Percentiles rank a stretch among this genome's conserved stretches.
These are phyloP conservation scores for Agriopis marginaria DNA, from an alignment of 2,888 invertebrate genomes.

Conservation along the genomic window DNA sequence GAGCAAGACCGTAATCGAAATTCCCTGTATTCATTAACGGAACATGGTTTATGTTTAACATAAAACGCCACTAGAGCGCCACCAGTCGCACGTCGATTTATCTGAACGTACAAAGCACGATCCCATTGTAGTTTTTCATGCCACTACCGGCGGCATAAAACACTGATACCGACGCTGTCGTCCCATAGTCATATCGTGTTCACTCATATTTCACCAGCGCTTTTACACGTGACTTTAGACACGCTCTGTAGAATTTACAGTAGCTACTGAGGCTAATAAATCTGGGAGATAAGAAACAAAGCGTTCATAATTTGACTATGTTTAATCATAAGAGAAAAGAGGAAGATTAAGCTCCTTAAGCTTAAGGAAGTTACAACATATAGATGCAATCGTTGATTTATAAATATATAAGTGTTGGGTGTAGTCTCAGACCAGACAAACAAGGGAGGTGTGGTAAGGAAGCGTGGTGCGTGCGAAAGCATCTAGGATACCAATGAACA, in stretches of 20 bases:
- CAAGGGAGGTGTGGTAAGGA: no score
- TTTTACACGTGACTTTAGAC: conserved; percentile 17
- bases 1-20: no score
- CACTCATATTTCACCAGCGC: conserved; percentile 25
- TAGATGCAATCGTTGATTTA: background rate
- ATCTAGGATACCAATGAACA: background rate
- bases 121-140: conserved; percentile 9
- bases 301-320: background rate
- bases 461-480: no score
- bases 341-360: background rate
- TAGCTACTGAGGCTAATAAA: conserved; percentile 6
- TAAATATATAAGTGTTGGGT: background rate
- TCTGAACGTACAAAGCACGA: background rate
- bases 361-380: no score
- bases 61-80: background rate
- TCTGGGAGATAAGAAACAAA: background rate
- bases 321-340: background rate
- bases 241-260: conserved; percentile 3
- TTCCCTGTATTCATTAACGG: no score
- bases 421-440: no score
- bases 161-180: conserved; percentile 20
- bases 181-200: conserved; percentile 9
- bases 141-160: conserved; percentile 23
- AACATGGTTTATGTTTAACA: no score
- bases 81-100: no score